Base-by-base conservation (phyloP, 2,888 invertebrate genomes). In the Parthenolecanium corni region DNA sequence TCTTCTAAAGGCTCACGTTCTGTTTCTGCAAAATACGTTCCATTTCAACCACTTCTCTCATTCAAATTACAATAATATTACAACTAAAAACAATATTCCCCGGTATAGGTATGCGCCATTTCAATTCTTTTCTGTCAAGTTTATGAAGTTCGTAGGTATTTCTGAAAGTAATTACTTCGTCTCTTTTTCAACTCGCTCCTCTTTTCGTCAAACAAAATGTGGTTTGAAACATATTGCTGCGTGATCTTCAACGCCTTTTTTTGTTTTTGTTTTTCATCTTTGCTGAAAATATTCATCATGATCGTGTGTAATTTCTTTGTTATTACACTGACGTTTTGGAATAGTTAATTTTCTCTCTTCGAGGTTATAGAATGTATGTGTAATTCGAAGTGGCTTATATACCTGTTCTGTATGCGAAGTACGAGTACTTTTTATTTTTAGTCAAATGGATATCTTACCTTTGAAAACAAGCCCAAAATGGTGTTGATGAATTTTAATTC, bases 181-280 rank as follows among this genome's bases (percentile, higher is more conserved):
- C 12, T 31, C 31, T 31, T 9, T 31, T 9, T 31, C 44, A 18
- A 16, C 44, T 42, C 44, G 6, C 18, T 18, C 16, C 44, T 18
- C 21, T 40, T 12, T 38, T 9, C 53, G 25, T 16, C 24, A 14
- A 12, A 21, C 12, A 23, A 56, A 42, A 42, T 44, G 44, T 42
- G 56, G 56, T 56, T 56, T 56, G 44, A 31, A 9, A 44, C 23
- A 49, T 49, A 12, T 4, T 20, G 38, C 42, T 44, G 56, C 56
- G 56, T 56, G 56, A 56, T 56, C 40, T 56, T 56, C 56, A 40
- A 56, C 56, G 56, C 56, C 56, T 56, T 56, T 56, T 56, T n/a
- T 3, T 23, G 21, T 24, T 21, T 38, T 18, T 14, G 53, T 53
- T 38, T n/a, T 53, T 40, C 53, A 53, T 53, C 53, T n/a, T 18